Base-by-base conservation (phyloP, 2,113 vertebrate species). In the Sceloporus tristichus region DNA sequence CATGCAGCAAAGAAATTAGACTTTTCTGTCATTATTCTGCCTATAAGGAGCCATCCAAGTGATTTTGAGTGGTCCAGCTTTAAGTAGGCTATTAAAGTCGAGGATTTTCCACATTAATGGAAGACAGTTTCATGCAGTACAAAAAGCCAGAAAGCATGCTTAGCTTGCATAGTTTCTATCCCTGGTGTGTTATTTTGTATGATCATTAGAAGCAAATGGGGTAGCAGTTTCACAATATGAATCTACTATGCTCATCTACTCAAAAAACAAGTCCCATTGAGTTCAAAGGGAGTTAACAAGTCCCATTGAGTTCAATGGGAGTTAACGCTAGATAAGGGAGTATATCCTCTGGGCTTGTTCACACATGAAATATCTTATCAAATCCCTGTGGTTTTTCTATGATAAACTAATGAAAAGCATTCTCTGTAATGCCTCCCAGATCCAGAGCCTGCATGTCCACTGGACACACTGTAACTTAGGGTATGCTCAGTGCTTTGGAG, bases 101-200 rank as follows among this genome's bases (percentile, higher is more conserved):
- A 42, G 74, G 76, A 29, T 82, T 89, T 91, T 80, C 90, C 86
- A 62, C 34, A n/a, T 73, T 68, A 89, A 90, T 89, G 75, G 68
- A 91, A 92, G 80, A 80, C 23, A 23, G 85, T 85, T 27, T 14
- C 79, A 40, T 70, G 19, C 78, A 7, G 40, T 91, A 89, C 34
- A 79, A 34, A 91, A 90, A 56, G 25, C 11, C 21, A 68, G 2
- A 59, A 62, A 66, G 34, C 66, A 40, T 82, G 5, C 66, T 42
- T 82, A 16, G 7, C 48, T 53, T 80, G 76, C 9, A 71, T 2
- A 40, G 66, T 5, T 6, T 66, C 29, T 77, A 48, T 40, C 29
- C 23, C 34, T 56, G 23, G 19, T 38, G 2, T 80, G 25, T 1
- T 42, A 34, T 59, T 59, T 71, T 27, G 27, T 48, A 9, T 82